A percentile compares a stretch with the other conserved stretches of the same genome.
phyloP scores from a whole-genome alignment of 1,140 invertebrate species.

The Sycophila sp. region DNA sequence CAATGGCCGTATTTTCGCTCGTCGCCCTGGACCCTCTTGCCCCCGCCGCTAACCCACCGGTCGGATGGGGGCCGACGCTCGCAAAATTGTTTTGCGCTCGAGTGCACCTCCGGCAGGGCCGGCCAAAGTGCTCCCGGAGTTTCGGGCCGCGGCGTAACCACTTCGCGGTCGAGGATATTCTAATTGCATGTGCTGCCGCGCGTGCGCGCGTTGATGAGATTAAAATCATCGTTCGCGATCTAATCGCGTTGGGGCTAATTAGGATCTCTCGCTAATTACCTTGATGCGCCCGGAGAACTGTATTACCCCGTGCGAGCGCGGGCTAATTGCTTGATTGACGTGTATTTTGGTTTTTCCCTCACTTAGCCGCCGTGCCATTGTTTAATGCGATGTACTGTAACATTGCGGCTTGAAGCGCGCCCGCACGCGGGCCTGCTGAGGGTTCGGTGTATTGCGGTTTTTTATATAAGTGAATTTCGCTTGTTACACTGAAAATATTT shows the following conservation, averaged over 20 bases:
- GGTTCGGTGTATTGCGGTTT: too few species aligned
- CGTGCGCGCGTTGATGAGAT: slow-evolving; percentile 21
- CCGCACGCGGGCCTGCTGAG: too few species aligned
- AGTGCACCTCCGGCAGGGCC: neutral
- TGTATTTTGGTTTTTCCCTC: too few species aligned
- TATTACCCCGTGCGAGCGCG: too few species aligned
- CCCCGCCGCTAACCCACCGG: too few species aligned
- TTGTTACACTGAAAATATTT: too few species aligned
- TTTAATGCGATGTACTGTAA: too few species aligned
- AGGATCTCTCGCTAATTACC: slow-evolving; percentile 18
- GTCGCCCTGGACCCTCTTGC: too few species aligned
- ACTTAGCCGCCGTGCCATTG: too few species aligned
- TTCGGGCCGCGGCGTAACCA: slow-evolving; percentile 9
- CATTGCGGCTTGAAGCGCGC: too few species aligned
- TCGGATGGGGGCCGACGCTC: slow-evolving; percentile 21
- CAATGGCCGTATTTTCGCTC: slow-evolving; percentile 27
- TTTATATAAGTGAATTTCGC: too few species aligned
- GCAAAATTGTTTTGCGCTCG: slow-evolving; percentile 31
- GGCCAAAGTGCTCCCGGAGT: neutral
- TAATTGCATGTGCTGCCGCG: slow-evolving; percentile 21
- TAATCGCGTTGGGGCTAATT: slow-evolving; percentile 29
- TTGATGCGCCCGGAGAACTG: neutral
- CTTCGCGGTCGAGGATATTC: slow-evolving; percentile 27
- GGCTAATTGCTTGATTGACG: too few species aligned
- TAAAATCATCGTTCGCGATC: slow-evolving; percentile 33